Evolutionary conservation across 2,888 invertebrate genomes (phyloP).

Genomic region (Lepidocyrtinus sp.): DNA sequence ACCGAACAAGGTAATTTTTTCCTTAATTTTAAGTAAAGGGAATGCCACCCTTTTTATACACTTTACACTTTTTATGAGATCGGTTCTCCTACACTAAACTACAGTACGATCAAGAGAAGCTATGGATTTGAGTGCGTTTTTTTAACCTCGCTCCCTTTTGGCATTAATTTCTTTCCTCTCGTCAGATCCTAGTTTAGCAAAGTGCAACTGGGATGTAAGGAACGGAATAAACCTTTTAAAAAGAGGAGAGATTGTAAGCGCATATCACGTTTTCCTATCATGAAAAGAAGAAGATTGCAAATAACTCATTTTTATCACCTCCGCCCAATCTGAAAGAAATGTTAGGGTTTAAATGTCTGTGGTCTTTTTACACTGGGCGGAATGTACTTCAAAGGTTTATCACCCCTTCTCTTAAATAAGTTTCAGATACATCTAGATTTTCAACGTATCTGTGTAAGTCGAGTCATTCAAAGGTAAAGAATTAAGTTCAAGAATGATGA

Average conservation of each 20-base stretch:
- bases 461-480: slow-evolving; percentile 7
- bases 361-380: too few relatives aligned
- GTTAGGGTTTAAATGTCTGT: slow-evolving; percentile 28
- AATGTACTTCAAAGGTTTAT: too few relatives aligned
- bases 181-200: neutral
- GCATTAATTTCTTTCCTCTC: slow-evolving; percentile 25
- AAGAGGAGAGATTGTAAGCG: neutral
- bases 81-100: neutral
- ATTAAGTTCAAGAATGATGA: slow-evolving; percentile 1
- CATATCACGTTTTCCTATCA: slow-evolving; percentile 58
- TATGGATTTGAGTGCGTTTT: slow-evolving; percentile 43
- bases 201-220: neutral
- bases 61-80: too few relatives aligned
- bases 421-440: too few relatives aligned
- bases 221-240: neutral
- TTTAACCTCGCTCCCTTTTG: slow-evolving; percentile 11
- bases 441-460: neutral
- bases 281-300: slow-evolving; percentile 59
- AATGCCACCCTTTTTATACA: too few relatives aligned
- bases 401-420: too few relatives aligned
- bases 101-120: too few relatives aligned
- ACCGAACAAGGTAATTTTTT: too few relatives aligned
- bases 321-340: slow-evolving; percentile 51
- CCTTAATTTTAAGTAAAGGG: too few relatives aligned
- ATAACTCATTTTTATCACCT: slow-evolving; percentile 70